Evolutionary conservation across 2,797 vertebrate genomes (phyloP).

Genomic region (Silurus aristotelis): DNA sequence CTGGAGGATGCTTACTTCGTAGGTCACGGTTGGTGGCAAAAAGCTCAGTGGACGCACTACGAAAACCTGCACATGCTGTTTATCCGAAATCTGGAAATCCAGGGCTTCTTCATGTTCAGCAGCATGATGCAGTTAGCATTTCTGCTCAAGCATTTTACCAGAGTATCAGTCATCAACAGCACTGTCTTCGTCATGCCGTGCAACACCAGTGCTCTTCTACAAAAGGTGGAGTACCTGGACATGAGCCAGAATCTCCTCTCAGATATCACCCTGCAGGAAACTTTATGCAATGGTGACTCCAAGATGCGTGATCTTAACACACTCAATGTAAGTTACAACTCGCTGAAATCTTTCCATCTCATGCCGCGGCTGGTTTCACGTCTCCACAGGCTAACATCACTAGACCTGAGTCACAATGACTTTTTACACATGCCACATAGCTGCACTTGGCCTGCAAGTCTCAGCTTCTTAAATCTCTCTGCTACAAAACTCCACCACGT

Average conservation of each 20-base stretch:
- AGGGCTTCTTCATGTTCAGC: conserved; percentile 66
- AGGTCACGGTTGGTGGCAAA: conserved; percentile 58
- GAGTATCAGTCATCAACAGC: conserved; percentile 65
- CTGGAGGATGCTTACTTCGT: conserved; percentile 61
- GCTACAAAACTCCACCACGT: conserved; percentile 62
- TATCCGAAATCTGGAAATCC: conserved; percentile 61
- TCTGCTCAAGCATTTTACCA: conserved; percentile 59
- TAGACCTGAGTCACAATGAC: conserved; percentile 77
- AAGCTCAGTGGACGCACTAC: background rate
- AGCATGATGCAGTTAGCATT: conserved; percentile 55
- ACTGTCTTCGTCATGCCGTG: conserved; percentile 76
- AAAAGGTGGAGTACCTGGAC: conserved; percentile 73
- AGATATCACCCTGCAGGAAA: conserved; percentile 64
- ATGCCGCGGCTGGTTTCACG: conserved; percentile 42
- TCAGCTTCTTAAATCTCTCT: conserved; percentile 77
- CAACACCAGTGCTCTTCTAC: conserved; percentile 56
- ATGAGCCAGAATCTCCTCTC: conserved; percentile 73
- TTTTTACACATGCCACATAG: conserved; percentile 64
- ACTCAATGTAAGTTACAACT: conserved; percentile 78
- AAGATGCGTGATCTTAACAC: conserved; percentile 67
- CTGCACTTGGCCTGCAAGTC: conserved; percentile 71
- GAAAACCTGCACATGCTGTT: conserved; percentile 53
- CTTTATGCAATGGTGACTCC: conserved; percentile 60
- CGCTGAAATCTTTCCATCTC: conserved; percentile 62
- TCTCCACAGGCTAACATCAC: conserved; percentile 62